These are phyloP conservation scores for Ophioninae sp. DNA, from an alignment of 2,888 invertebrate genomes.

Conservation along the genomic window DNA sequence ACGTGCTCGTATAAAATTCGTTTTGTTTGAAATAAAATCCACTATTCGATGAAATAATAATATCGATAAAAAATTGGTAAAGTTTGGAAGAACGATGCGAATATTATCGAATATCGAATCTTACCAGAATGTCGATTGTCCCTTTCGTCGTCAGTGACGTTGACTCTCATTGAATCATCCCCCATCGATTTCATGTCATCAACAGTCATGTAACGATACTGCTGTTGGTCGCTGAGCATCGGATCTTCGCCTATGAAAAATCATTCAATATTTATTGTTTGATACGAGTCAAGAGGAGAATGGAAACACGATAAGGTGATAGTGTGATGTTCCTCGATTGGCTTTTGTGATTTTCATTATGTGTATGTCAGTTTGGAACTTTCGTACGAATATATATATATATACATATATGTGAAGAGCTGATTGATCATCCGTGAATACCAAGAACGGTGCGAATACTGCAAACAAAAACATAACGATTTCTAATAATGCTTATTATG, in stretches of 20 bases:
- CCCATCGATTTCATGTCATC: constrained; percentile 98
- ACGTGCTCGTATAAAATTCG: too few species aligned
- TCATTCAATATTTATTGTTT: constrained; percentile 4
- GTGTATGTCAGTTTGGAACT: constrained; percentile 34
- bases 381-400: not conserved
- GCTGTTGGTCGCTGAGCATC: constrained; percentile 92
- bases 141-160: constrained; percentile 95
- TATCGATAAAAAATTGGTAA: too few species aligned
- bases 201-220: constrained; percentile 95
- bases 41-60: too few species aligned
- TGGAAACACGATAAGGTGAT: constrained; percentile 4
- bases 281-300: not conserved
- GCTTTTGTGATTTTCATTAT: not conserved
- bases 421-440: constrained; percentile 55
- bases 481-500: constrained; percentile 13
- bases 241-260: constrained; percentile 91
- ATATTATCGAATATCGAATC: not conserved
- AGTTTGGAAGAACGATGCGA: too few species aligned
- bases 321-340: not conserved
- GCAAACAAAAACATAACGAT: constrained; percentile 43
- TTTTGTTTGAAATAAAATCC: too few species aligned
- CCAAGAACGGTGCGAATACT: constrained; percentile 54
- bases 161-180: constrained; percentile 95
- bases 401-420: constrained; percentile 33
- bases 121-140: constrained; percentile 83